phyloP scores from a whole-genome alignment of 1,140 invertebrate genomes.

The Harlomillsia oculata region DNA sequence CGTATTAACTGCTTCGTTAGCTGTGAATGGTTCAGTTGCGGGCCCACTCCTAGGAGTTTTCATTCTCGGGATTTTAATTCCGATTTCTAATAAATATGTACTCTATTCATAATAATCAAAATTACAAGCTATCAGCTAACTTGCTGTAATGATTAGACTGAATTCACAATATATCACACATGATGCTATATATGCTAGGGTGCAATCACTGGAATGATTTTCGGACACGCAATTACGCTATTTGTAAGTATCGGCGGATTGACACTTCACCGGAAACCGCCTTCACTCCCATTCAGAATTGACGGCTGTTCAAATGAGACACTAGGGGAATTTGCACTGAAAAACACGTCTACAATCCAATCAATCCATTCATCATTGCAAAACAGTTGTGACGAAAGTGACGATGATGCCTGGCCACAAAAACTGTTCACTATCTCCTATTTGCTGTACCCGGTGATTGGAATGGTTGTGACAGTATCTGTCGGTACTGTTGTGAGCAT shows the following conservation, averaged over 20 bases:
- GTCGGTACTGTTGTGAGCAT: no score
- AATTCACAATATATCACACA: background rate
- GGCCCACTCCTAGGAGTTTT: slow-evolving; percentile 31
- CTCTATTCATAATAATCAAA: slow-evolving; percentile 3
- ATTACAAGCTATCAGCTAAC: background rate
- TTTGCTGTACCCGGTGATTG: no score
- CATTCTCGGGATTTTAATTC: slow-evolving; percentile 24
- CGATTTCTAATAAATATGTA: slow-evolving; percentile 23
- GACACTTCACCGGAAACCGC: background rate
- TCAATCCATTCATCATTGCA: no score
- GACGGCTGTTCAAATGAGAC: slow-evolving; percentile 18
- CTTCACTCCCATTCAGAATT: slow-evolving; percentile 22
- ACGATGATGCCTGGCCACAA: no score
- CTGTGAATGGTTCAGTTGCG: slow-evolving; percentile 24
- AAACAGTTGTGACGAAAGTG: no score
- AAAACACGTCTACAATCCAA: no score
- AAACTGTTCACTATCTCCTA: no score
- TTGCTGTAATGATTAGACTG: background rate
- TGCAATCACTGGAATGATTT: slow-evolving; percentile 31
- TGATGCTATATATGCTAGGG: slow-evolving; percentile 21
- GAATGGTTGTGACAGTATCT: no score
- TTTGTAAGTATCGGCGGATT: slow-evolving; percentile 27
- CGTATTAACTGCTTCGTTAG: slow-evolving; percentile 13
- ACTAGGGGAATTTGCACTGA: no score
- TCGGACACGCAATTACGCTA: slow-evolving; percentile 26